These are phyloP conservation scores for Anabas testudineus DNA, from an alignment of 2,797 vertebrate species.

Conservation along the genomic window DNA sequence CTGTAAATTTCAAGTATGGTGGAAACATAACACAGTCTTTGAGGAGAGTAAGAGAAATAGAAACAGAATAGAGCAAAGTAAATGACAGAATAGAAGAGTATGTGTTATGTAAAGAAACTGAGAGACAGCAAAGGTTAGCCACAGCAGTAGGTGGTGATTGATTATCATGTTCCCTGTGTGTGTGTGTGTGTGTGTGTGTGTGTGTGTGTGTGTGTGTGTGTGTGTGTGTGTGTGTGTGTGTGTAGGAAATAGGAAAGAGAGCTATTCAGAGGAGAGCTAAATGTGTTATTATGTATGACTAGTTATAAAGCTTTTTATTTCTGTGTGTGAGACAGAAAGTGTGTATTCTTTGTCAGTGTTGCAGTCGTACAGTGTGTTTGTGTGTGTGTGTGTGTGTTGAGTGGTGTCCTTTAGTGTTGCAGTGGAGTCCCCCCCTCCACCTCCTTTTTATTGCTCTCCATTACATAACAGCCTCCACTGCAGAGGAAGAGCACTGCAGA, in stretches of 20 bases:
- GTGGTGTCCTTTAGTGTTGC: constrained; percentile 32
- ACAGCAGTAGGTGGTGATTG: background rate
- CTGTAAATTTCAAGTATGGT: no score
- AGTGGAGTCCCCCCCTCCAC: constrained; percentile 15
- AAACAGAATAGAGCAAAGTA: no score
- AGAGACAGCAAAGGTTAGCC: constrained; percentile 1
- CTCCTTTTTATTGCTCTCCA: constrained; percentile 11
- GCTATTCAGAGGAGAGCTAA: no score
- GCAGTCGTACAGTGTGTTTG: background rate
- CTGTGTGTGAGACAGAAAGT: background rate
- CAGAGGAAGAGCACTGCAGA: constrained; percentile 69
- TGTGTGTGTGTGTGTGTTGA: constrained; percentile 10
- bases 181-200: background rate
- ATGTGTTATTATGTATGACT: no score
- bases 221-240: constrained; percentile 2
- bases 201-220: no score
- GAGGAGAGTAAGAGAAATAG: no score
- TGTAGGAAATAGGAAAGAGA: no score
- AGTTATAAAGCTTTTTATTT: no score
- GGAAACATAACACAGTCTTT: no score
- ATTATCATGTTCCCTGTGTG: constrained; percentile 11
- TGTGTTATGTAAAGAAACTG: background rate
- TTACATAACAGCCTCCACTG: constrained; percentile 70
- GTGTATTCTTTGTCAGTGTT: background rate
- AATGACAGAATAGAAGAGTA: background rate